Base-by-base conservation (phyloP, 1,140 invertebrate species). In the Drosophila triauraria region DNA sequence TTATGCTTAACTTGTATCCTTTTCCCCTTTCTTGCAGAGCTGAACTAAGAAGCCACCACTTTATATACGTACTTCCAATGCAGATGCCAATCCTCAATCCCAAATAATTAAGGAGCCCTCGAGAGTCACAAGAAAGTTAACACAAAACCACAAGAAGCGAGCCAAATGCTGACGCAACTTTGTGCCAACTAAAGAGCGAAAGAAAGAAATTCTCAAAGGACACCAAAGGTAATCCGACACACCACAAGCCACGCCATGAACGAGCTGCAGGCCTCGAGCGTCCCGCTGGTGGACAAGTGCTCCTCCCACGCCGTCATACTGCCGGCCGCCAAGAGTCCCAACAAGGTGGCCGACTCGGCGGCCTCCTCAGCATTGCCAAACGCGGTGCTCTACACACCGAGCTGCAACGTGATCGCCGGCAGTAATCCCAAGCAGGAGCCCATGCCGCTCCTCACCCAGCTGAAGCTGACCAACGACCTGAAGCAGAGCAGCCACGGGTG, bases 401-500 rank as follows among this genome's bases (percentile, higher is more conserved):
- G 77, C 44, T 80, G 72, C 8, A 76, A 48, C 15, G 80, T 62
- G 65, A 25, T 56, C 62, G 17, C 40, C 30, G 46, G 15, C 50
- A 50, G 25, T 9, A 27, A 23, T 15, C 9, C 32, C 38, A 20
- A 30, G 9, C 25, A 44, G 32, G 72, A 78, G 35, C 80, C 84
- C 42, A 59, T 88, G 50, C 78, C 85, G 2, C 64, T 84, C 0
- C 46, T 88, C 20, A 80, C 58, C 40, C 80, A 84, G 53, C 74
- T 90, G 46, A 88, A 88, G 69, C 30, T 78, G 50, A 46, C 78
- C 20, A 84, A 88, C 51, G 84, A 88, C 44, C 69, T 81, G 25
- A 90, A 87, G 68, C 77, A 68, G 12, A 75, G 43, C 74, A 87
- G 40, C 61, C 78, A 77, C 15, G 85, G 85, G 84, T 88, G 44